phyloP scores from a whole-genome alignment of 1,140 invertebrate genomes.

The Calephelis virginiensis region DNA sequence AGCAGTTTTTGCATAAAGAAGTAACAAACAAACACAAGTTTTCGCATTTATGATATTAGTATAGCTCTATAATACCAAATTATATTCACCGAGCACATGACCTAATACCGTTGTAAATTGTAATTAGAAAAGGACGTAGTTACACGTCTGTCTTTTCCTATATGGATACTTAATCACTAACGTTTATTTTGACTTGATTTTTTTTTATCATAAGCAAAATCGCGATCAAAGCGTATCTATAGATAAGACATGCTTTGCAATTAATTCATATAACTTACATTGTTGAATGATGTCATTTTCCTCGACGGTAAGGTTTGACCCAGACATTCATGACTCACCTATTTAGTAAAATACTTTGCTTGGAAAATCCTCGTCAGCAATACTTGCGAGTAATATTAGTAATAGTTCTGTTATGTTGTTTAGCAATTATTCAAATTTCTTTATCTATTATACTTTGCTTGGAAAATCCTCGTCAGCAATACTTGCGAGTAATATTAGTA shows the following conservation, averaged over 20 bases:
- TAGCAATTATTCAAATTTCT: too few relatives aligned
- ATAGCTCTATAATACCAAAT: too few relatives aligned
- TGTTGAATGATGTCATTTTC: conserved; percentile 31
- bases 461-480: conserved; percentile 23
- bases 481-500: not conserved
- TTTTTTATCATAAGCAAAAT: too few relatives aligned
- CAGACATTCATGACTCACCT: conserved; percentile 33
- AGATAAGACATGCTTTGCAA: conserved; percentile 21
- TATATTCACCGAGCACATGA: too few relatives aligned
- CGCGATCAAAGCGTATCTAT: not conserved
- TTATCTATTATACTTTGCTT: conserved; percentile 20
- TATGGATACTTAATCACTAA: too few relatives aligned
- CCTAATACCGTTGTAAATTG: too few relatives aligned
- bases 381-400: not conserved
- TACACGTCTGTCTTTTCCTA: too few relatives aligned
- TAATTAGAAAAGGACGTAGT: too few relatives aligned
- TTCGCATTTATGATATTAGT: too few relatives aligned
- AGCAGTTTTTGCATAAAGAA: too few relatives aligned
- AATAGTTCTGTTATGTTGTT: not conserved
- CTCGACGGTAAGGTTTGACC: conserved; percentile 29
- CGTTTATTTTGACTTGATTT: too few relatives aligned
- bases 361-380: conserved; percentile 25
- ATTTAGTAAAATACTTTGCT: conserved; percentile 18
- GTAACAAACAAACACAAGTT: too few relatives aligned
- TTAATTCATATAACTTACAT: not conserved